phyloP scores from a whole-genome alignment of 2,113 vertebrate genomes.

The Chascanopsetta lugubris region DNA sequence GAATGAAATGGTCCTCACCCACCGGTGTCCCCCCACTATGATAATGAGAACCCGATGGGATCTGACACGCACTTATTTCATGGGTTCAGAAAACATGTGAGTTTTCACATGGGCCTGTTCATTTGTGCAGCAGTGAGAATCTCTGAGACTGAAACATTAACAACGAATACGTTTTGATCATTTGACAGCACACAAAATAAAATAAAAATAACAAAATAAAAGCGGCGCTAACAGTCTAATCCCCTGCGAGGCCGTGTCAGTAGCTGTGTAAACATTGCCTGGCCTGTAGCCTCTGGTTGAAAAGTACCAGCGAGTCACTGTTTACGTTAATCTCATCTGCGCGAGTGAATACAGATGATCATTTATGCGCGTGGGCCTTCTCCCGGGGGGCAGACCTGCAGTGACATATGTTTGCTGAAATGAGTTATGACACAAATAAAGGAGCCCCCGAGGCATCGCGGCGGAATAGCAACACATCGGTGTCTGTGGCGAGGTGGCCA shows the following conservation, averaged over 20 bases:
- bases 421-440: slow-evolving; percentile 74
- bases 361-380: slow-evolving; percentile 43
- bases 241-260: not conserved
- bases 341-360: slow-evolving; percentile 69
- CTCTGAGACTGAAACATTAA: slow-evolving; percentile 14
- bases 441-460: slow-evolving; percentile 50
- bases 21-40: slow-evolving; percentile 24
- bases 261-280: not conserved
- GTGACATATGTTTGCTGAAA: slow-evolving; percentile 57
- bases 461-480: slow-evolving; percentile 42
- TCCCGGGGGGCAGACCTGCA: slow-evolving; percentile 42
- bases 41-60: slow-evolving; percentile 22
- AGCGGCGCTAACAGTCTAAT: not conserved
- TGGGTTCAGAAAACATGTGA: slow-evolving; percentile 34
- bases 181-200: not conserved
- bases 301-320: slow-evolving; percentile 11
- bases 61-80: slow-evolving; percentile 15
- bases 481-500: slow-evolving; percentile 49
- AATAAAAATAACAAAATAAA: not conserved
- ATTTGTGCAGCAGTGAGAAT: slow-evolving; percentile 3
- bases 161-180: not conserved
- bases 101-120: slow-evolving; percentile 22
- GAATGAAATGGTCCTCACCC: slow-evolving; percentile 50
- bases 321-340: slow-evolving; percentile 48
- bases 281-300: slow-evolving; percentile 5